Base-by-base conservation (phyloP, 2,113 vertebrate genomes). In the Tricholaema leucomelas region DNA sequence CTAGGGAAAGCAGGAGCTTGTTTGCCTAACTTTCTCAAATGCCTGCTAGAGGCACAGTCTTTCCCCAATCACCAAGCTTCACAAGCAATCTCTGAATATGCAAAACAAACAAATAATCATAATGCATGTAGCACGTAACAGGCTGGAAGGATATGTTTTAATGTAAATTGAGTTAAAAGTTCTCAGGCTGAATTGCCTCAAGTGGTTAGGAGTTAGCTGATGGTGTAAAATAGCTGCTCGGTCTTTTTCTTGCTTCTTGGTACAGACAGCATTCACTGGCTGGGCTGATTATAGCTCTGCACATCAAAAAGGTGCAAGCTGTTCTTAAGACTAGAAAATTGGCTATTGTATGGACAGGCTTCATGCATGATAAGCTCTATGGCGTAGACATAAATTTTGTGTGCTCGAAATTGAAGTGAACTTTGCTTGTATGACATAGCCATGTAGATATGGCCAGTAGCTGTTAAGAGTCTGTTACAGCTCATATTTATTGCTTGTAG, bases 401-500 rank as follows among this genome's bases (percentile, higher is more conserved):
- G 30, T 56, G 64, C 79, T 90, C 81, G 71, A 90, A 94, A 92
- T 70, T 85, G 69, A 91, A 91, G 82, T 89, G 82, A 92, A 83
- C 87, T 87, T 85, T 90, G 67, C 56, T 95, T 91, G 56, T 90
- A 70, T 91, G 81, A 91, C 31, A 85, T 65, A 91, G 71, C 79
- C 76, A 48, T 23, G 75, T 64, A 94, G 93, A 71, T 93, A 87
- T 30, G 36, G 38, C 38, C 44, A 74, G 38, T 85, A 88, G 63
- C 52, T 67, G 59, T 86, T 80, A 73, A 73, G 85, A 82, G 71
- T 83, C 64, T 77, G 74, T 89, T 96, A 93, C 93, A 93, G 79
- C 91, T 97, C 88, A 54, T 95, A 96, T 79, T 94, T 96, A 90
- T 96, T 96, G 64, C 93, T 95, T 94, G 40, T 76, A 93, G 77